Conservation (phyloP, 2,113 vertebrate genomes). For the Psammodynastes pulverulentus region DNA sequence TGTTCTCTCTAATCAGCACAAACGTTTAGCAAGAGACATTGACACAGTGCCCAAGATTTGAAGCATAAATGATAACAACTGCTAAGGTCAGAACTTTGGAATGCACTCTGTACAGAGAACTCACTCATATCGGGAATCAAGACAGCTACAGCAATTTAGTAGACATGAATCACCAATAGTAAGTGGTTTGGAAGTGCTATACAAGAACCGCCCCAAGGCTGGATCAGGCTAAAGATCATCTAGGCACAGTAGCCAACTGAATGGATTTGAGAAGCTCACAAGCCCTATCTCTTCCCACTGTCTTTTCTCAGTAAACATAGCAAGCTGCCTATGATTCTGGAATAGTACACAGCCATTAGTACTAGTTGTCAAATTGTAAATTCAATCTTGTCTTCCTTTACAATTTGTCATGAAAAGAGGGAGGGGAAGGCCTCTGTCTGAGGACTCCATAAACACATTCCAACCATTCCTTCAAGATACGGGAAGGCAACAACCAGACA, state of each 20-base stretch:
- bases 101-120: neutral
- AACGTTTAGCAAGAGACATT: neutral
- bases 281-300: neutral
- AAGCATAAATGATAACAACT: neutral
- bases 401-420: no score
- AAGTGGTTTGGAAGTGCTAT: neutral
- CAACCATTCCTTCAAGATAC: no score
- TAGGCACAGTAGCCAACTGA: neutral
- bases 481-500: no score
- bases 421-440: no score
- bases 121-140: neutral
- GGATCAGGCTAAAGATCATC: neutral
- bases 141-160: neutral
- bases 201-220: neutral
- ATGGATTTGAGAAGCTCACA: neutral
- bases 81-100: neutral
- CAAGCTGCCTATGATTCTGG: neutral
- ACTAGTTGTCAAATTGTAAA: no score
- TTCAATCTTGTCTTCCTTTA: no score
- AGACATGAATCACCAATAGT: neutral
- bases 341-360: neutral
- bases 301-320: neutral
- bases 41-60: neutral
- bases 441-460: no score
- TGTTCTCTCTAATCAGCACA: neutral